Conservation (phyloP, 2,113 vertebrate species). For the Pelobates fuscus region DNA sequence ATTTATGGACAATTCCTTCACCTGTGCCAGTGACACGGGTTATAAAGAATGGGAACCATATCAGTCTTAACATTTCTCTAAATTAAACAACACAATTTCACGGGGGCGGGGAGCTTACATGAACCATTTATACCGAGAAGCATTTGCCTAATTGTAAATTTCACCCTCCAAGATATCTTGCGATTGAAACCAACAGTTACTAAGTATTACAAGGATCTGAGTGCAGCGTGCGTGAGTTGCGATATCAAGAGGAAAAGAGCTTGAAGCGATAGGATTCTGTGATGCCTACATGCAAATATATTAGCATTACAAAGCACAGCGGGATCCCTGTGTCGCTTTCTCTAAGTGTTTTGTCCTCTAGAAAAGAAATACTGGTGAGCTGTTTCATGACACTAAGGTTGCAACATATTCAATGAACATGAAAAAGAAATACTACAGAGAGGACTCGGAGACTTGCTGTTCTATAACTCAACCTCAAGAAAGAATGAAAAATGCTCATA, state of each 20-base stretch:
- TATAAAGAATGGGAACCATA: too few species aligned
- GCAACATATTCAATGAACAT: constrained; percentile 40
- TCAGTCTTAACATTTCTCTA: too few species aligned
- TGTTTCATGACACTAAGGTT: constrained; percentile 25
- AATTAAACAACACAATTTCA: too few species aligned
- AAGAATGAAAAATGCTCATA: constrained; percentile 23
- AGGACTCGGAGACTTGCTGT: constrained; percentile 10
- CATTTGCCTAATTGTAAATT: too few species aligned
- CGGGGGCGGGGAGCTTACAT: too few species aligned
- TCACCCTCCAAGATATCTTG: constrained; percentile 21
- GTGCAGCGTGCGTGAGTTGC: constrained; percentile 9
- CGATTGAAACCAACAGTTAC: constrained; percentile 33
- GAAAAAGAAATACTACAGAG: constrained; percentile 27
- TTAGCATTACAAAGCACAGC: constrained; percentile 50
- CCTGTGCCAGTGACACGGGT: too few species aligned
- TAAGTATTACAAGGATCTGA: constrained; percentile 25
- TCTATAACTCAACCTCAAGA: constrained; percentile 26
- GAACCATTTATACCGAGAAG: too few species aligned
- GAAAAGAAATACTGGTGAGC: constrained; percentile 29
- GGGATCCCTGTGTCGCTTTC: constrained; percentile 41
- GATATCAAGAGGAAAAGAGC: constrained; percentile 39
- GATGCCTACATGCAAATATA: constrained; percentile 46
- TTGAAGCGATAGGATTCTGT: constrained; percentile 29
- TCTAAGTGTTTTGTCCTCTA: constrained; percentile 48
- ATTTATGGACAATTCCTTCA: too few species aligned